phyloP scores from a whole-genome alignment of 2,113 vertebrate genomes.

The Antechinus stuartii region DNA sequence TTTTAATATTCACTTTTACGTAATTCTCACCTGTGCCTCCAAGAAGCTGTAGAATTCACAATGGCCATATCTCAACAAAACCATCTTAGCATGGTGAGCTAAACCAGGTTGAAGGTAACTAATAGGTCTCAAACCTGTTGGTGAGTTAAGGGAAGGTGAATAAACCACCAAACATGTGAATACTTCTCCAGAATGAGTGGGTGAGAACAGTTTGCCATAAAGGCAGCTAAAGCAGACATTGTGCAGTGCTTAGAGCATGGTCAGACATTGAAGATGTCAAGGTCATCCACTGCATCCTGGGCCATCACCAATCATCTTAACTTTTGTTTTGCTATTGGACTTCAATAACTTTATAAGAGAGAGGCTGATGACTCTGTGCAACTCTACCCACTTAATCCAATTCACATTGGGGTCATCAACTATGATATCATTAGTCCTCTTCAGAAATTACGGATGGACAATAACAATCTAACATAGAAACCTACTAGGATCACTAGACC shows the following conservation, averaged over 20 bases:
- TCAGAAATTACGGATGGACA: too few species aligned
- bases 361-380: too few species aligned
- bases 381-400: too few species aligned
- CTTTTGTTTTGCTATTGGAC: too few species aligned
- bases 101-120: background rate
- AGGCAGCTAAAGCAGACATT: background rate
- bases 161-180: background rate
- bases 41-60: background rate
- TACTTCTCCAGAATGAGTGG: background rate
- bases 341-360: too few species aligned
- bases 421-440: too few species aligned
- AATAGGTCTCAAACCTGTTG: background rate
- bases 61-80: background rate
- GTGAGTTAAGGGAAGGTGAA: background rate
- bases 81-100: background rate
- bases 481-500: background rate
- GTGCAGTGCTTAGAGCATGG: background rate
- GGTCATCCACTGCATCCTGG: too few species aligned
- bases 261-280: too few species aligned
- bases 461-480: background rate
- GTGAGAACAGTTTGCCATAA: background rate
- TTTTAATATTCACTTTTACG: background rate
- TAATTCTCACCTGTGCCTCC: background rate
- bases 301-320: too few species aligned
- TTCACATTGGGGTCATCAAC: too few species aligned